Conservation (phyloP, 1,140 invertebrate species). For the Drosophila arizonae region DNA sequence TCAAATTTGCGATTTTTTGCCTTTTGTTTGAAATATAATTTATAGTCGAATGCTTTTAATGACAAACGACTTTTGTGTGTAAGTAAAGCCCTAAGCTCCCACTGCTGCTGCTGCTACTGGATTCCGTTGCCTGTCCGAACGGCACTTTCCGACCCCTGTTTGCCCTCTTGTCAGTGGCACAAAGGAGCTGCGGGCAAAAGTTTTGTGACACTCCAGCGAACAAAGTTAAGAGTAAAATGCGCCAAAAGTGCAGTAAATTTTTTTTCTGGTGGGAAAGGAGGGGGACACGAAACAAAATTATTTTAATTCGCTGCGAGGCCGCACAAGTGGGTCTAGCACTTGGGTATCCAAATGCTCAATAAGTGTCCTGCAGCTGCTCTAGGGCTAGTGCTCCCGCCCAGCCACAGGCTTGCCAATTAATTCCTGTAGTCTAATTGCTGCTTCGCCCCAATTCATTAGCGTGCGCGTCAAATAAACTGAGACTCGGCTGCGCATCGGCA, state of each 20-base stretch:
- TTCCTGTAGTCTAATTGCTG: constrained; percentile 71
- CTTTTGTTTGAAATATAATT: background rate
- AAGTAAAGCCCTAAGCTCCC: constrained; percentile 1
- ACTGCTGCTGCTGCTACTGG: background rate
- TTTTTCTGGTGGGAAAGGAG: too few relatives aligned
- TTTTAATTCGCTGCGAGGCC: constrained; percentile 30
- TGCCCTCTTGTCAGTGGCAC: constrained; percentile 28
- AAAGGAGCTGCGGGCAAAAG: constrained; percentile 39
- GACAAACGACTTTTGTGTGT: constrained; percentile 16
- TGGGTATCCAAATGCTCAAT: constrained; percentile 13
- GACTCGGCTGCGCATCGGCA: background rate
- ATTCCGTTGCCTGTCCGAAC: background rate
- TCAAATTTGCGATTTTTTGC: background rate
- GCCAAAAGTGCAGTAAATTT: constrained; percentile 44
- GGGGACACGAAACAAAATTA: constrained; percentile 35
- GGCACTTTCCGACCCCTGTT: background rate
- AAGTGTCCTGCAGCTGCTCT: background rate
- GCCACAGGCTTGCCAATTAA: constrained; percentile 64
- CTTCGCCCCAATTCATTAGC: constrained; percentile 60
- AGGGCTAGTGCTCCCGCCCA: background rate
- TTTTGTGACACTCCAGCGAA: constrained; percentile 48
- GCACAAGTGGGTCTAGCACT: background rate
- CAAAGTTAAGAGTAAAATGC: constrained; percentile 39
- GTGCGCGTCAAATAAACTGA: constrained; percentile 13
- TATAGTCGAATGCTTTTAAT: constrained; percentile 4